Base-by-base conservation (phyloP, 2,797 vertebrate genomes). In the Nannoperca australis region DNA sequence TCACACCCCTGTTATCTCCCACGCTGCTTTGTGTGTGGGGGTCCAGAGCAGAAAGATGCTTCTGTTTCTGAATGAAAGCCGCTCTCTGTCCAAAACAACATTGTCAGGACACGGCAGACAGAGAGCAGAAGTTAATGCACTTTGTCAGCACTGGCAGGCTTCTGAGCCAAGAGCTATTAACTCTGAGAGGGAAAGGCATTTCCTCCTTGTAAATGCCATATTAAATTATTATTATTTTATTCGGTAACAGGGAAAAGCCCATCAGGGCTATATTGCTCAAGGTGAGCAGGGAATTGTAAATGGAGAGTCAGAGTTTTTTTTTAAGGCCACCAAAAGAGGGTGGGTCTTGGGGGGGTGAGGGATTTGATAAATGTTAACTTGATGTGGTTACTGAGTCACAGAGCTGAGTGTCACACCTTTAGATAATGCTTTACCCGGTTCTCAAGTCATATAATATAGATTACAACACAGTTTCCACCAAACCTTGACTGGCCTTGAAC, bases 141-240 rank as follows among this genome's bases (percentile, higher is more conserved):
- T 95, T 92, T 96, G 95, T 95, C 95, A 96, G 95, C 84, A 82
- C 92, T 95, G 94, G 94, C 93, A 90, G 90, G 70, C 88, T 50
- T 75, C 87, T 56, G 88, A 94, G 94, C 95, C 94, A 95, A 95
- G 88, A 93, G 91, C 94, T 92, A 95, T 95, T 95, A 96, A 95
- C 92, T 94, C 90, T 93, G 94, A 95, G 94, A 94, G 92, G 93
- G 94, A 94, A 95, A 95, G 94, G 95, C 94, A 95, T 96, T 96
- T 95, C 95, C 95, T 96, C 91, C 94, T 95, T 95, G 95, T 96
- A 96, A 96, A 95, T 95, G 95, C 94, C 95, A 95, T 95, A 94
- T 96, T 95, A 94, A 95, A 95, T 96, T 95, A 95, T 95, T 95
- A 95, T 95, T 95, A 94, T 95, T 96, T 95, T 93, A 95, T 95